phyloP scores from a whole-genome alignment of 2,888 invertebrate species.

The Diarsia dahlii region DNA sequence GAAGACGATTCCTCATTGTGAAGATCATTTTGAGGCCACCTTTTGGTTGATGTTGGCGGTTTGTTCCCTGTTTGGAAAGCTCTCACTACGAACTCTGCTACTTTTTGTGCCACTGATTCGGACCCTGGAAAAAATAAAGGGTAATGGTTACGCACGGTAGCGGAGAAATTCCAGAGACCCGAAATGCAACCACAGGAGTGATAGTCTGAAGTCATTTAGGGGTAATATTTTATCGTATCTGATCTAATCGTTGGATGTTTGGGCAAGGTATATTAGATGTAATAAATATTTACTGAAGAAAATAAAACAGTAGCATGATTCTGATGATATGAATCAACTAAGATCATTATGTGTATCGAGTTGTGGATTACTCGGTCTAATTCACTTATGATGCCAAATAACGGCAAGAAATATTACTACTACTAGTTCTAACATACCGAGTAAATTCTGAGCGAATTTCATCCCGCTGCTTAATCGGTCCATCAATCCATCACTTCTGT shows the following conservation, averaged over 20 bases:
- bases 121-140: slow-evolving; percentile 74
- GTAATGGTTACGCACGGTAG: slow-evolving; percentile 3
- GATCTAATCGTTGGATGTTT: not conserved
- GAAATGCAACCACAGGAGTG: not conserved
- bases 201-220: slow-evolving; percentile 6
- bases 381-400: slow-evolving; percentile 17
- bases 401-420: slow-evolving; percentile 20
- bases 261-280: not conserved
- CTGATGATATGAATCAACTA: not conserved
- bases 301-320: not conserved
- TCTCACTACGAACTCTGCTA: slow-evolving; percentile 86
- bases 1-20: slow-evolving; percentile 65
- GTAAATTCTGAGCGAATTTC: slow-evolving; percentile 85
- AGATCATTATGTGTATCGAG: slow-evolving; percentile 37
- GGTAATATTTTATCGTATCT: not conserved
- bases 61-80: slow-evolving; percentile 82
- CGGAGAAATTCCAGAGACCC: not conserved
- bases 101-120: slow-evolving; percentile 86
- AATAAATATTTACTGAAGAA: not conserved
- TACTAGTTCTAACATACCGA: slow-evolving; percentile 76
- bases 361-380: slow-evolving; percentile 30
- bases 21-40: slow-evolving; percentile 67
- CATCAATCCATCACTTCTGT: slow-evolving; percentile 80
- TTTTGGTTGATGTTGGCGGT: slow-evolving; percentile 62
- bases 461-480: slow-evolving; percentile 83